Percentiles rank a stretch among this genome's conserved stretches.
These are phyloP conservation scores for Erithacus rubecula DNA, from an alignment of 2,797 vertebrate genomes.

Conservation along the genomic window DNA sequence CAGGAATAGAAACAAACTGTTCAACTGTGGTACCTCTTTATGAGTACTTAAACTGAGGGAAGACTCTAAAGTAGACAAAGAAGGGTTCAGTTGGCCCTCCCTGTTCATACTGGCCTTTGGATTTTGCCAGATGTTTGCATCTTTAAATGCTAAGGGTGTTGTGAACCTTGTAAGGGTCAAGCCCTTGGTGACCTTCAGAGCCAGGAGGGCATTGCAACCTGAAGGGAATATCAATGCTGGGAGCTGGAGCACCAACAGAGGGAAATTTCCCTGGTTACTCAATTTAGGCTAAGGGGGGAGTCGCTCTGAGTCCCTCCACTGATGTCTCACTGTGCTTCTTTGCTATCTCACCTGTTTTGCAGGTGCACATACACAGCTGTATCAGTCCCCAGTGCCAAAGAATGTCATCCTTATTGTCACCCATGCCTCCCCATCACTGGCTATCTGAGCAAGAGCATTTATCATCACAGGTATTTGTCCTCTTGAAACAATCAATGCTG, in stretches of 20 bases:
- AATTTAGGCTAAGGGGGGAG: neutral
- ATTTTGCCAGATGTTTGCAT: neutral
- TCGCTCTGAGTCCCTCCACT: neutral
- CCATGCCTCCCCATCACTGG: neutral
- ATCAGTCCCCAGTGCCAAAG: neutral
- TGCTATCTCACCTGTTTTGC: neutral
- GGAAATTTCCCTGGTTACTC: neutral
- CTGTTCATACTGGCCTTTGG: neutral
- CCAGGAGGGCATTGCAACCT: neutral
- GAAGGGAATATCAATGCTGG: accelerated
- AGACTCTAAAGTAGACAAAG: neutral
- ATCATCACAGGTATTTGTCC: neutral
- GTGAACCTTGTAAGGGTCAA: neutral
- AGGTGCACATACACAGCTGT: neutral
- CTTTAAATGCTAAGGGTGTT: neutral
- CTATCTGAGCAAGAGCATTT: neutral
- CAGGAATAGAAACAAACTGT: neutral
- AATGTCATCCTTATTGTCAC: neutral
- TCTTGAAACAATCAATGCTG: neutral
- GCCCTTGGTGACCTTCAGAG: neutral
- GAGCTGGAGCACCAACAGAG: neutral
- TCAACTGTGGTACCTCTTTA: neutral
- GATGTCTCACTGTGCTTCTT: neutral
- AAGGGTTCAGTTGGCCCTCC: neutral
- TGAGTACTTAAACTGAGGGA: neutral